Evolutionary conservation across 2,888 invertebrate genomes (phyloP).

Genomic region (Lepetodrilus schrolli): DNA sequence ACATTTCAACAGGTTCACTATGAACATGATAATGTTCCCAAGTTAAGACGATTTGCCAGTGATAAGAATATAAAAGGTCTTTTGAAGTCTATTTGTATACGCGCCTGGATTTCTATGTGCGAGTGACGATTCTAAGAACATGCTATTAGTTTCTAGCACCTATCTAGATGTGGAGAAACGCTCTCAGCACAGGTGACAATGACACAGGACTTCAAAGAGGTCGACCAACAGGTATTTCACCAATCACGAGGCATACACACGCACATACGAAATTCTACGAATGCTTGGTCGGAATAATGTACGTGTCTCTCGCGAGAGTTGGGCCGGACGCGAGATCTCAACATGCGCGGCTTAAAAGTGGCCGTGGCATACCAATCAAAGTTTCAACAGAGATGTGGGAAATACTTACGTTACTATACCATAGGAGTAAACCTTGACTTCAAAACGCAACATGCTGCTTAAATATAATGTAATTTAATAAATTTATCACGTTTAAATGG

Average conservation of each 20-base stretch:
- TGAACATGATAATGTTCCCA: no score
- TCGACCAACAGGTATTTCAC: not conserved
- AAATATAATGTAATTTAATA: no score
- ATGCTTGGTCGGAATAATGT: not conserved
- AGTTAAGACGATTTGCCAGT: not conserved
- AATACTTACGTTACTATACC: no score
- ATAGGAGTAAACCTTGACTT: no score
- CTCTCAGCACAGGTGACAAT: not conserved
- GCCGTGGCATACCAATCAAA: not conserved
- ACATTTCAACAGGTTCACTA: no score
- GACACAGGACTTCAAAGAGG: constrained; percentile 10
- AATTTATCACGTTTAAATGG: no score
- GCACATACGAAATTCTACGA: constrained; percentile 5
- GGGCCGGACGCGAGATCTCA: not conserved
- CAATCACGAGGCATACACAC: constrained; percentile 9
- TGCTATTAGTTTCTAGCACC: not conserved
- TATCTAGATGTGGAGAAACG: not conserved
- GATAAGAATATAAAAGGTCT: not conserved
- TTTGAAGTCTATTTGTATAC: not conserved
- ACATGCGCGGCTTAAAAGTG: not conserved
- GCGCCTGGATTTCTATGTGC: not conserved
- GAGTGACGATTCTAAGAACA: not conserved
- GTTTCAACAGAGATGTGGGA: no score
- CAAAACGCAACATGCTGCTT: no score
- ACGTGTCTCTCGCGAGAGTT: not conserved